Conservation (phyloP, 2,888 invertebrate species). For the Gymnosoma rotundatum region DNA sequence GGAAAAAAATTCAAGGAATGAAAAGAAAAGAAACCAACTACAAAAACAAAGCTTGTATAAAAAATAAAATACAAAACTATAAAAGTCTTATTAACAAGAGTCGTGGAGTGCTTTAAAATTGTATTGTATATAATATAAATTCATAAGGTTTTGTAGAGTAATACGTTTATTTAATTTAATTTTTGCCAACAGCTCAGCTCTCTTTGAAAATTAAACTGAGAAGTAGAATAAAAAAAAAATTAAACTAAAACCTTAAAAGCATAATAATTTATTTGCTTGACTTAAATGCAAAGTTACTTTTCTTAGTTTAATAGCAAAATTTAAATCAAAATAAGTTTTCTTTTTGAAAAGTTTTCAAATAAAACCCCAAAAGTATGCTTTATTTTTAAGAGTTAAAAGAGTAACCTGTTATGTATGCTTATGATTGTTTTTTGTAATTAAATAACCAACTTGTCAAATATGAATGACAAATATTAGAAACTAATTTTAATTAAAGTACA, state of each 20-base stretch:
- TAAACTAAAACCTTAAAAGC: not conserved
- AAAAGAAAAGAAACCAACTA: not conserved
- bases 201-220: conserved; percentile 12
- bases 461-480: not conserved
- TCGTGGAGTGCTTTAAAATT: not conserved
- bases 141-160: conserved; percentile 25
- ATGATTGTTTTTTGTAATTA: too few relatives aligned
- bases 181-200: conserved; percentile 39
- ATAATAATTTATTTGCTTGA: conserved; percentile 37
- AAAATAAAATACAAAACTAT: conserved; percentile 34
- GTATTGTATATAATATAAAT: conserved; percentile 32
- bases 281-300: conserved; percentile 21
- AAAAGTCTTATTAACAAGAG: conserved; percentile 19
- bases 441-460: too few relatives aligned
- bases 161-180: conserved; percentile 17
- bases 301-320: conserved; percentile 11
- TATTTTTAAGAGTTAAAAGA: not conserved
- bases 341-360: not conserved
- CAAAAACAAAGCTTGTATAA: not conserved
- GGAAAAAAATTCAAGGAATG: not conserved
- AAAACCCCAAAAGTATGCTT: conserved; percentile 1
- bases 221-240: not conserved
- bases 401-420: not conserved
- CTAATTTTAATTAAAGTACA: not conserved
- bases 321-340: not conserved